Base-by-base conservation (phyloP, 2,113 vertebrate genomes). In the Scytalopus superciliaris region DNA sequence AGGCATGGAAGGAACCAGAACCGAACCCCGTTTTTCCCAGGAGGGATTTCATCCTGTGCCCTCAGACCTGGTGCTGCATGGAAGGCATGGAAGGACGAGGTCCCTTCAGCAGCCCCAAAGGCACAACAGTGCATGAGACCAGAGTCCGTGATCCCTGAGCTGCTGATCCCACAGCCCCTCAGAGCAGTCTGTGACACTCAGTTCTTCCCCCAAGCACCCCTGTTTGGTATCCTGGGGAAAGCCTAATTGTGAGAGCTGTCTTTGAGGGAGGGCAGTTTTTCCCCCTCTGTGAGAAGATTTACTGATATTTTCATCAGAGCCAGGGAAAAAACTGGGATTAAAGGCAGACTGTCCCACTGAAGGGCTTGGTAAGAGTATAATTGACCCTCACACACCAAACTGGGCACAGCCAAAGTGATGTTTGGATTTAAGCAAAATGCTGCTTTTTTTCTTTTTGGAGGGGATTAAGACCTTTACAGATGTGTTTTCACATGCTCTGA, bases 141-240 rank as follows among this genome's bases (percentile, higher is more conserved):
- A 45, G 25, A 31, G 60, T 35, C 19, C 12, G 1, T 44, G n/a
- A 49, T 12, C 59, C 50, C 69, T 30, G 9, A 56, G 37, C 37
- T 78, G 31, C 56, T 52, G 53, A 9, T 49, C 35, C 47, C 3
- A 1, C 47, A 53, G 28, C 14, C 31, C 31, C 16, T 30, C 0
- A 0, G 19, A 19, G 52, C 23, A 6, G 8, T 1, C 7, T 12
- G 28, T 68, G 67, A 40, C 76, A 69, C 49, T 76, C 28, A 0
- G 0, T 27, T 73, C 9, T 72, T 68, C 14, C 75, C 52, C 59
- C 16, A 19, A 33, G 68, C 52, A 76, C 3, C 4, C 10, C 47
- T 50, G 4, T 12, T n/a, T 64, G 19, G 47, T 81, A 28, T 11
- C 19, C 14, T 45, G 24, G 57, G 44, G 31, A 24, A 77, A 76